Evolutionary conservation across 92 coral and sea anemone species (phyloP), one percentile per base, ranked within the genome.

Genomic region (Blastomussa wellsi): DNA sequence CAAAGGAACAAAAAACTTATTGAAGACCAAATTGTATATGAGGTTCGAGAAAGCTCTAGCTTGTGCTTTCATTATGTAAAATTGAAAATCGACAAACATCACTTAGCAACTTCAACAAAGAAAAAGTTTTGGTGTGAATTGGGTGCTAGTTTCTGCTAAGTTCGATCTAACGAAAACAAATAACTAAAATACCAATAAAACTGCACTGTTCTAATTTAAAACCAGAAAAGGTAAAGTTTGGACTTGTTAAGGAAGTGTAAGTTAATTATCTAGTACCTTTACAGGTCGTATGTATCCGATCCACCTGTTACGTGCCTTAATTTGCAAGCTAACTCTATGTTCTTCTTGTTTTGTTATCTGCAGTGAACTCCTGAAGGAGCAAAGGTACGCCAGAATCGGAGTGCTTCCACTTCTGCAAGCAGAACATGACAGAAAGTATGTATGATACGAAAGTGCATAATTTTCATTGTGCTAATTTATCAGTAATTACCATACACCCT

Each of bases 341-440:
- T 59, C 47, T 51, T 17, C 42, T 51, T 84, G 28, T 35, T 53
- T 9, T n/a, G 47, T 85, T 20, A 53, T 57, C 81, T 84, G 36
- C 66, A 96, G 99, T 80, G 93, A 93, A 87, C 89, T 97, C 53
- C 93, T 89, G 84, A 97, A 84, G 70, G 99, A 97, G 72, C 90
- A 91, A 62, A 92, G 91, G 80, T 92, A 95, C 59, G 99, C 99
- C 41, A 93, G 98, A 86, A 93, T 97, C 72, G 92, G 98, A 71
- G 87, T 97, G 68, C 87, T 97, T 14, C 99, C 99, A 19, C 86
- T 97, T 44, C 74, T 97, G 67, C 99, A 97, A 87, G 99, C 99
- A 26, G 99, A 97, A 84, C 94, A 92, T 66, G 99, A 97, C 75
- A 97, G 99, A 88, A 97, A 88, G 99, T 97, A 53, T 52, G 98